Conservation (phyloP, 2,113 vertebrate genomes). For the Pelvicachromis taeniatus region DNA sequence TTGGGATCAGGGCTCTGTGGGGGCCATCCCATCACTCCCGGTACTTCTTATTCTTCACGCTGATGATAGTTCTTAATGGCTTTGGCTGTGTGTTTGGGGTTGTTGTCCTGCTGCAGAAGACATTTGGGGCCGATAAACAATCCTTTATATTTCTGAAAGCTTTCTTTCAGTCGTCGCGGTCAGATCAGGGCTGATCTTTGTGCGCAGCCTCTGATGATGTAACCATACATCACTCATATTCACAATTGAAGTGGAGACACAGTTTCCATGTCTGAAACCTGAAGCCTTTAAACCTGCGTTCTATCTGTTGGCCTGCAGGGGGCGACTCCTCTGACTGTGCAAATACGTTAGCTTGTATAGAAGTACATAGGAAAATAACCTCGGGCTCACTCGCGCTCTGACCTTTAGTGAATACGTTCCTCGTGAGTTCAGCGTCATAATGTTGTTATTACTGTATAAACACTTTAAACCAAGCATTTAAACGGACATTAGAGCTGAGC, state of each 20-base stretch:
- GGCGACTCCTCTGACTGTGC: neutral
- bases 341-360: neutral
- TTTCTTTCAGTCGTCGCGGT: too few relatives aligned
- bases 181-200: neutral
- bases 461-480: neutral
- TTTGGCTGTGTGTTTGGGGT: too few relatives aligned
- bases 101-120: too few relatives aligned
- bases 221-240: neutral
- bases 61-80: too few relatives aligned
- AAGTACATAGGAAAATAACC: neutral
- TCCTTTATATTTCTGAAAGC: too few relatives aligned
- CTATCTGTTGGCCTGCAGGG: neutral
- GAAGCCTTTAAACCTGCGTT: neutral
- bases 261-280: neutral
- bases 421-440: neutral
- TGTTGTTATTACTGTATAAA: neutral
- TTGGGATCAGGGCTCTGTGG: too few relatives aligned
- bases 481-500: too few relatives aligned
- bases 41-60: too few relatives aligned
- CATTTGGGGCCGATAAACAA: too few relatives aligned
- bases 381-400: fast-evolving
- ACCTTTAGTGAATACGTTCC: neutral
- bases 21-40: too few relatives aligned
- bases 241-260: neutral
- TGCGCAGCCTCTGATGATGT: neutral